A percentile compares a stretch with the other conserved stretches of the same genome.
Evolutionary conservation across 2,797 vertebrate genomes (phyloP).

Genomic region (Acanthopagrus latus): DNA sequence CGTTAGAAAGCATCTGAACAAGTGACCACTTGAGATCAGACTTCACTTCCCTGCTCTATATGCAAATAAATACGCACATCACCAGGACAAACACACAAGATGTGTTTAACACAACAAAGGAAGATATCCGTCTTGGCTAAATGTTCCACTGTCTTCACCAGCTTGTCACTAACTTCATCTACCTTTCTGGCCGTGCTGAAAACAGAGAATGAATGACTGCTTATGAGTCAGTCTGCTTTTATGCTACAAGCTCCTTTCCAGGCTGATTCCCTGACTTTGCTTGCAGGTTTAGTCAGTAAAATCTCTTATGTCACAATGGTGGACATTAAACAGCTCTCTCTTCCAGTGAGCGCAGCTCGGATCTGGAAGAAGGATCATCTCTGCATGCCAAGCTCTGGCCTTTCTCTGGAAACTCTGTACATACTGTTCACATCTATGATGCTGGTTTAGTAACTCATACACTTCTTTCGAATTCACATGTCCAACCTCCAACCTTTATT

Average conservation of each 20-base stretch:
- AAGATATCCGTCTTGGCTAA: too few relatives aligned
- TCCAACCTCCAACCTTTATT: neutral
- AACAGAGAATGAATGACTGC: too few relatives aligned
- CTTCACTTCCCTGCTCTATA: too few relatives aligned
- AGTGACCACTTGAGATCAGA: too few relatives aligned
- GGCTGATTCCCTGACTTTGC: neutral
- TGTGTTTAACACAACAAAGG: too few relatives aligned
- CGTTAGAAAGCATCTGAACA: too few relatives aligned
- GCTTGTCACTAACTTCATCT: too few relatives aligned
- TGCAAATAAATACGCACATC: too few relatives aligned
- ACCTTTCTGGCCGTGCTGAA: too few relatives aligned
- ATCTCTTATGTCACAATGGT: slow-evolving; percentile 4
- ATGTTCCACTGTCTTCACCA: too few relatives aligned
- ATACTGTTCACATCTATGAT: neutral
- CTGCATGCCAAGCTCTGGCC: slow-evolving; percentile 3
- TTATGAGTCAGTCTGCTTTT: neutral
- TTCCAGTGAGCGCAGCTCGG: slow-evolving; percentile 2
- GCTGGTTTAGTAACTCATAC: neutral
- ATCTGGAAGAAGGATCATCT: slow-evolving; percentile 64
- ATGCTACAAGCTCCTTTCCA: neutral
- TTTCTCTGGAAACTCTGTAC: neutral
- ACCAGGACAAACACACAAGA: too few relatives aligned
- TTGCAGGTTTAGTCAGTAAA: slow-evolving; percentile 42
- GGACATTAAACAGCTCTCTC: slow-evolving; percentile 45
- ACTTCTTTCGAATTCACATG: neutral